A percentile compares a stretch with the other conserved stretches of the same genome.
Evolutionary conservation across 2,113 vertebrate genomes (phyloP).

Genomic region (Anarrhichthys ocellatus): DNA sequence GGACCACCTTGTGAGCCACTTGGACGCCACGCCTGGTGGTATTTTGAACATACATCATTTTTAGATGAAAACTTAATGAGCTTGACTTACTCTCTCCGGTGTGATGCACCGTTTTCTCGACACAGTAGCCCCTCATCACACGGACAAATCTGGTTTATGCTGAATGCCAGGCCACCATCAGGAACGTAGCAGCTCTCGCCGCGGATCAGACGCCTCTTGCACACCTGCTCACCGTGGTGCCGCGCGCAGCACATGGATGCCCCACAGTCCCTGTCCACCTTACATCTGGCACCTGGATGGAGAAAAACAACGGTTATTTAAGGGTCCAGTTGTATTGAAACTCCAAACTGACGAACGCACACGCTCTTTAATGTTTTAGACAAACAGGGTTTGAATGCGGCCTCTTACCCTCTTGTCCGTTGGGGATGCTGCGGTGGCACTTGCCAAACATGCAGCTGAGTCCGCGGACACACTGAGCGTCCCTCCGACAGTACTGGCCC

Average conservation of each 20-base stretch:
- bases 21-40: background rate
- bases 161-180: slow-evolving; percentile 88
- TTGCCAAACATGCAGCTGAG: slow-evolving; percentile 91
- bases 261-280: slow-evolving; percentile 85
- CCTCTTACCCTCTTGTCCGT: slow-evolving; percentile 86
- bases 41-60: background rate
- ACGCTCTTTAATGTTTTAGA: background rate
- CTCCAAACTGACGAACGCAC: too few relatives aligned
- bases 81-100: slow-evolving; percentile 83
- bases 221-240: slow-evolving; percentile 88
- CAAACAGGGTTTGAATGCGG: background rate
- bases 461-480: slow-evolving; percentile 86
- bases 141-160: slow-evolving; percentile 90
- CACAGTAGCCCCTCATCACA: slow-evolving; percentile 88
- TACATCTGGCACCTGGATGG: slow-evolving; percentile 85
- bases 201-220: slow-evolving; percentile 81
- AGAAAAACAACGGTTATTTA: background rate
- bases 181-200: slow-evolving; percentile 86
- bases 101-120: slow-evolving; percentile 53
- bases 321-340: too few relatives aligned
- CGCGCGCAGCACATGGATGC: slow-evolving; percentile 86
- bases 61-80: background rate
- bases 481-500: slow-evolving; percentile 86
- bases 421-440: slow-evolving; percentile 84
- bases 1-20: too few relatives aligned